Evolutionary conservation across 2,113 vertebrate species (phyloP).

Genomic region (Megaceryle maxima): DNA sequence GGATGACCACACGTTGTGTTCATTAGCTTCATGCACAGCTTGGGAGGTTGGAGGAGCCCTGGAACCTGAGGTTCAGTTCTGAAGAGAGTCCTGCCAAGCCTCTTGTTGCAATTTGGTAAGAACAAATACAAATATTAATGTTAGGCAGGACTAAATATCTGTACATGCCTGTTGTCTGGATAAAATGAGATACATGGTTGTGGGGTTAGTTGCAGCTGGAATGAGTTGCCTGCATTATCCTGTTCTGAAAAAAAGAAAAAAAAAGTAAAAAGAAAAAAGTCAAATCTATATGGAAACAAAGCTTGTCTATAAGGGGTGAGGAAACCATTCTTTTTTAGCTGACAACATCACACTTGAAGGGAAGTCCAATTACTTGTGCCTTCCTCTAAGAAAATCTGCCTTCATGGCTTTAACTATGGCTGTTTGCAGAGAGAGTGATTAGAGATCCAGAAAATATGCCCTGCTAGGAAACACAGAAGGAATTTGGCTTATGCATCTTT

Average conservation of each 20-base stretch:
- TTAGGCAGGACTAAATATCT: not conserved
- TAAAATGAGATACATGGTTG: not conserved
- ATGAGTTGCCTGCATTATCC: not conserved
- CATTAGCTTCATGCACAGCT: not conserved
- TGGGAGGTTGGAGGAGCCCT: not conserved
- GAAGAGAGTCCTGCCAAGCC: not conserved
- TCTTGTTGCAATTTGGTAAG: not conserved
- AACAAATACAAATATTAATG: not conserved
- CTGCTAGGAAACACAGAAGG: not conserved
- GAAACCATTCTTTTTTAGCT: not conserved
- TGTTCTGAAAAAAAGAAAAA: not conserved
- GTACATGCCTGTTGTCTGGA: not conserved
- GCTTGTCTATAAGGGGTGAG: not conserved
- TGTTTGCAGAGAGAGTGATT: not conserved
- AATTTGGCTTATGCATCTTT: not conserved
- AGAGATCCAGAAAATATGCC: not conserved
- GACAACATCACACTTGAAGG: not conserved
- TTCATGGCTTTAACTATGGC: not conserved
- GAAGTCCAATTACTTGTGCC: not conserved
- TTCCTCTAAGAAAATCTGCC: not conserved
- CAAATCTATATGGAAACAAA: not conserved
- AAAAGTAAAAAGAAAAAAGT: not conserved
- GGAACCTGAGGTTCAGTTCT: not conserved
- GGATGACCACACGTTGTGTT: not conserved
- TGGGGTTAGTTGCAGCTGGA: not conserved